Evolutionary conservation across 2,888 invertebrate species (phyloP).

Genomic region (Agrotis exclamationis): DNA sequence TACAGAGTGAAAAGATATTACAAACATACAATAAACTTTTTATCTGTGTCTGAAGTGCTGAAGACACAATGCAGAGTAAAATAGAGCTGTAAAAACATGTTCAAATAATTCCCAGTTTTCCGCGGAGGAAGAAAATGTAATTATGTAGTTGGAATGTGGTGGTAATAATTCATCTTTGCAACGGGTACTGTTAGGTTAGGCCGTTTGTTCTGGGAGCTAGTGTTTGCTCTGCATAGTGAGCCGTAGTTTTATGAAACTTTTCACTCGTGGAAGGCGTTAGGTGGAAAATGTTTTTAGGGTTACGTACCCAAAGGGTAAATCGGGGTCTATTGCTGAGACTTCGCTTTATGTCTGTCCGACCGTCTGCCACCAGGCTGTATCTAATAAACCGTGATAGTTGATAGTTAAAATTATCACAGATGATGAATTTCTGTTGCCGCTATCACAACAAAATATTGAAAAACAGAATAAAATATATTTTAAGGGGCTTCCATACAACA

Average conservation of each 20-base stretch:
- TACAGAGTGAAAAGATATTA: neutral
- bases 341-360: too few relatives aligned
- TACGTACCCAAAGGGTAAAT: too few relatives aligned
- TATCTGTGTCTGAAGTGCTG: neutral
- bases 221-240: neutral
- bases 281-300: neutral
- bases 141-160: constrained; percentile 24
- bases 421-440: too few relatives aligned
- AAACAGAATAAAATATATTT: too few relatives aligned
- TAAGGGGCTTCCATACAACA: too few relatives aligned
- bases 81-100: constrained; percentile 5
- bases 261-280: neutral
- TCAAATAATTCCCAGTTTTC: constrained; percentile 8
- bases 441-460: too few relatives aligned
- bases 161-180: constrained; percentile 21
- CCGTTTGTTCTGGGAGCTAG: constrained; percentile 9
- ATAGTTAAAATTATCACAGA: too few relatives aligned
- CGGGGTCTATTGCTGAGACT: too few relatives aligned
- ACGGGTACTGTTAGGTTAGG: constrained; percentile 2
- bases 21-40: neutral
- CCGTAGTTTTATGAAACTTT: constrained; percentile 5
- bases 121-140: constrained; percentile 20
- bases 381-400: too few relatives aligned
- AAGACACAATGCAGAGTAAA: constrained; percentile 8
- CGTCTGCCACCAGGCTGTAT: too few relatives aligned